Base-by-base conservation (phyloP, 2,888 invertebrate genomes). In the Dysmachus trigonus region DNA sequence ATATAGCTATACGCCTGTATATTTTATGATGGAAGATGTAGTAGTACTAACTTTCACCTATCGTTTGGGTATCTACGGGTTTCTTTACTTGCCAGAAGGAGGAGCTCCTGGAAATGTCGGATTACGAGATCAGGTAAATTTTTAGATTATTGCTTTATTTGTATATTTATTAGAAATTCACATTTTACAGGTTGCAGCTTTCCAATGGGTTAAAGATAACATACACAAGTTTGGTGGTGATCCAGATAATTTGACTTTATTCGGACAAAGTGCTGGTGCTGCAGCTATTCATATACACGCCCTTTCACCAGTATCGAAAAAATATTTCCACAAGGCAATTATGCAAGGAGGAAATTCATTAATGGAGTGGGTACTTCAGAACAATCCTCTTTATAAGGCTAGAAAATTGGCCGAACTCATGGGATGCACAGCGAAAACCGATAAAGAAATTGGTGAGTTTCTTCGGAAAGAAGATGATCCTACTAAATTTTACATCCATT, bases 141-240 rank as follows among this genome's bases (percentile, higher is more conserved):
- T 8, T 51, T 41, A 41, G 0, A 1, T 10, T 35, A 41, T 35
- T 15, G 13, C 22, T 38, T 22, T 18, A 41, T 22, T 38, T 38
- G 18, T 10, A 76, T 8, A 18, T 7, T 0, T 62, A 35, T 33
- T 10, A 73, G 74, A n/a, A n/a, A 18, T 5, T 15, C 1, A 2
- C 18, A 13, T 38, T 35, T 53, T 33, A 33, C 90, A 89, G 88
- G 92, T 89, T 51, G 86, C 93, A 30, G 94, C 94, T 8, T 91
- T 93, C 88, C 92, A 93, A 87, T 91, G 93, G 88, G 79, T 92
- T 90, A 88, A 92, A 1, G 93, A 93, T 0, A 88, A 93, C 91
- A 89, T 93, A 90, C 84, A 89, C 88, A 89, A 92, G 90, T 90
- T 93, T 90, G 91, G 92, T 91, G 89, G 93, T 90, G 92, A 93